Evolutionary conservation across 1,140 invertebrate genomes (phyloP).

Genomic region (Palaemon carinicauda): DNA sequence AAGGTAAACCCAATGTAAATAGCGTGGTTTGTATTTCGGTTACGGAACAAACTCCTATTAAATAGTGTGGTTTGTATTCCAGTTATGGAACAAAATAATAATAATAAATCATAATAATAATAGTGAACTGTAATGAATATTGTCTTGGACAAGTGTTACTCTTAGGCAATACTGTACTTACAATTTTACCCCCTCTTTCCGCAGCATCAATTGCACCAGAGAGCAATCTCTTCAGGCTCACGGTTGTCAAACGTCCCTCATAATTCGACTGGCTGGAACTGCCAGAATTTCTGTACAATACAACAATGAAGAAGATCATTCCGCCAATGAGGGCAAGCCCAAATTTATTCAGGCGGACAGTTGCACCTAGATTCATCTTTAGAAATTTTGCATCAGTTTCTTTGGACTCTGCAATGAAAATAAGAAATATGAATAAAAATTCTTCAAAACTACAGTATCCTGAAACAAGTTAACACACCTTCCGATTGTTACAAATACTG

Average conservation of each 20-base stretch:
- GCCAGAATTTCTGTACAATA: conserved; percentile 11
- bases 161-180: conserved; percentile 20
- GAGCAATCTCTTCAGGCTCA: conserved; percentile 80
- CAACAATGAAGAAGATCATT: background rate
- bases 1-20: too few relatives aligned
- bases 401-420: background rate
- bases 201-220: conserved; percentile 80
- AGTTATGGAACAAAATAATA: too few relatives aligned
- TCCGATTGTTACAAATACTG: too few relatives aligned
- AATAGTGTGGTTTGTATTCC: too few relatives aligned
- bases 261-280: background rate
- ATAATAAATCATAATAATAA: too few relatives aligned
- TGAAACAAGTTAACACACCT: too few relatives aligned
- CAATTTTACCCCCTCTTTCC: conserved; percentile 76
- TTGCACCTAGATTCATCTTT: conserved; percentile 36
- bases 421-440: too few relatives aligned
- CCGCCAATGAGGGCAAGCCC: background rate
- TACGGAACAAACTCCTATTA: too few relatives aligned
- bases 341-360: conserved; percentile 24
- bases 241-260: background rate
- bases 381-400: background rate
- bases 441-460: too few relatives aligned
- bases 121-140: too few relatives aligned
- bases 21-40: too few relatives aligned
- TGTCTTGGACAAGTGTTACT: too few relatives aligned